These are phyloP conservation scores for Drosophila flavopinicola DNA, from an alignment of 2,888 invertebrate species.

Conservation along the genomic window DNA sequence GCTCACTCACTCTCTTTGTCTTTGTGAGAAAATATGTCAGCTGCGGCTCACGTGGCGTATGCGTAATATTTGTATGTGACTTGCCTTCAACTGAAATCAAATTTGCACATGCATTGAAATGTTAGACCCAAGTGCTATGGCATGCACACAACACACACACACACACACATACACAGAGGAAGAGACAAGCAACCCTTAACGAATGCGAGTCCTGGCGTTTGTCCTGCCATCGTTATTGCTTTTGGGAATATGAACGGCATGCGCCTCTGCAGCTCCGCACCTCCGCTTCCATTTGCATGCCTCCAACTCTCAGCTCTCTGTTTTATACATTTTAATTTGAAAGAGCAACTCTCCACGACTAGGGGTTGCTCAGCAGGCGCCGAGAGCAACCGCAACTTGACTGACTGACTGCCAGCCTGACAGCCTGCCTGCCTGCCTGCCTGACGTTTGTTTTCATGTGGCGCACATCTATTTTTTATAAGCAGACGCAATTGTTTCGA, in stretches of 20 bases:
- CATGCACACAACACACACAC: constrained; percentile 48
- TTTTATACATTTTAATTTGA: constrained; percentile 77
- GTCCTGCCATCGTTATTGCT: constrained; percentile 75
- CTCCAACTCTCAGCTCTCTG: constrained; percentile 31
- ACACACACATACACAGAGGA: constrained; percentile 11
- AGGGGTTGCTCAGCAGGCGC: constrained; percentile 29
- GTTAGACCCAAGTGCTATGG: constrained; percentile 62
- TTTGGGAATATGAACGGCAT: constrained; percentile 75
- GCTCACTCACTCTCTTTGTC: background rate
- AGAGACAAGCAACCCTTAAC: constrained; percentile 52
- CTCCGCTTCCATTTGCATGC: constrained; percentile 51
- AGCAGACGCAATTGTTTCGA: constrained; percentile 80
- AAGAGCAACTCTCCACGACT: constrained; percentile 40
- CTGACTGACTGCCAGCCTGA: constrained; percentile 30
- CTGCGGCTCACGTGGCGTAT: constrained; percentile 56
- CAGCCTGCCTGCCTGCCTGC: constrained; percentile 15
- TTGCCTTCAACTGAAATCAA: constrained; percentile 63
- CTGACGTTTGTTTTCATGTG: constrained; percentile 60
- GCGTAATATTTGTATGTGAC: constrained; percentile 60
- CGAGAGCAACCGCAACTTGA: constrained; percentile 18
- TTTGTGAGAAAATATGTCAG: constrained; percentile 68
- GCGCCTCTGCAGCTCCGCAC: constrained; percentile 26
- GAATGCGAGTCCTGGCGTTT: constrained; percentile 38
- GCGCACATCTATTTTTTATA: constrained; percentile 75
- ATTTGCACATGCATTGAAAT: constrained; percentile 79